Evolutionary conservation across 2,888 invertebrate species (phyloP).

Genomic region (Aproaerema taeniolella): DNA sequence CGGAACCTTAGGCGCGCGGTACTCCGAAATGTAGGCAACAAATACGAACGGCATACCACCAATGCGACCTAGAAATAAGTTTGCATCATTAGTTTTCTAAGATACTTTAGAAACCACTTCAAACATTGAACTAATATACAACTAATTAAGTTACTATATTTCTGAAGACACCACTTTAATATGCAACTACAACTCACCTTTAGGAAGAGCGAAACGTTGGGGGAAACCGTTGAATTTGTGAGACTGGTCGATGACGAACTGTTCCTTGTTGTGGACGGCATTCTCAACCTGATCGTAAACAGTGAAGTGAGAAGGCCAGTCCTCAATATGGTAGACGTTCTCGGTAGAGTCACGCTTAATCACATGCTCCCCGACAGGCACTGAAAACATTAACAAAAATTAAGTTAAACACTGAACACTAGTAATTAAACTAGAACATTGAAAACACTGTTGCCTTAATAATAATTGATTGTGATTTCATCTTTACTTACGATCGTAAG

Average conservation of each 20-base stretch:
- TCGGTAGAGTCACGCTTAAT: slow-evolving; percentile 77
- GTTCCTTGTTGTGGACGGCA: slow-evolving; percentile 60
- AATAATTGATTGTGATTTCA: no score
- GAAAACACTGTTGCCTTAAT: slow-evolving; percentile 21
- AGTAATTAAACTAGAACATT: background rate
- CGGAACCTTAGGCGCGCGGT: slow-evolving; percentile 52
- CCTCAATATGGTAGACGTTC: slow-evolving; percentile 73
- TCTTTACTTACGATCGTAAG: slow-evolving; percentile 62
- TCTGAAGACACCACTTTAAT: no score
- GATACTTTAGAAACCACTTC: no score
- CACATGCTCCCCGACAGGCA: slow-evolving; percentile 62
- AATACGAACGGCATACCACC: slow-evolving; percentile 79
- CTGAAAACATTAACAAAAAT: slow-evolving; percentile 26
- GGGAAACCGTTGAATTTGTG: slow-evolving; percentile 78
- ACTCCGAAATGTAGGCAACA: slow-evolving; percentile 78
- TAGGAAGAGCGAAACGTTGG: slow-evolving; percentile 80
- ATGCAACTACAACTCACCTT: slow-evolving; percentile 72
- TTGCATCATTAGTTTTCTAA: no score
- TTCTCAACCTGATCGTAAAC: slow-evolving; percentile 64
- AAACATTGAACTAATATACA: no score
- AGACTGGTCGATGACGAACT: slow-evolving; percentile 59
- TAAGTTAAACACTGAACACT: background rate
- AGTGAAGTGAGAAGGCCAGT: slow-evolving; percentile 62
- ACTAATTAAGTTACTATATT: no score
- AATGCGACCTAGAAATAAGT: slow-evolving; percentile 41